These are phyloP conservation scores for Synanthedon tipuliformis DNA, from an alignment of 2,888 invertebrate genomes.

Conservation along the genomic window DNA sequence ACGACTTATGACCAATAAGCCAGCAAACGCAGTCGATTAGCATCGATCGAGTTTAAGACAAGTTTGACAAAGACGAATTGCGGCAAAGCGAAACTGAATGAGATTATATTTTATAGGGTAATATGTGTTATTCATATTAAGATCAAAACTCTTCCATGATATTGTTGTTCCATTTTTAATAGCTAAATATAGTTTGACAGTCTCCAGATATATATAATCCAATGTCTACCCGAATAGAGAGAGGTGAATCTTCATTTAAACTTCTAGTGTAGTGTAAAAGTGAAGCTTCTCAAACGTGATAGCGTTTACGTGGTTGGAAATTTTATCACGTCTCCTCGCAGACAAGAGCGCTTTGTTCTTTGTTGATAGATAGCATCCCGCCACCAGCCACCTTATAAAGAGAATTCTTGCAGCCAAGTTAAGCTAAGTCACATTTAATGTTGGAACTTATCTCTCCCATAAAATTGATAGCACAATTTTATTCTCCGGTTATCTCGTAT, in stretches of 20 bases:
- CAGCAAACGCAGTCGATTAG: slow-evolving; percentile 3
- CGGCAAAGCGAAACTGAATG: background rate
- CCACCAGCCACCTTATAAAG: slow-evolving; percentile 22
- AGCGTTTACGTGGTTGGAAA: slow-evolving; percentile 38
- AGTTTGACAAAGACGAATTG: slow-evolving; percentile 6
- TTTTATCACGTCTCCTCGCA: slow-evolving; percentile 29
- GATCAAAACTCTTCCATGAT: too few relatives aligned
- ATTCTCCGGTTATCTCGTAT: slow-evolving; percentile 7
- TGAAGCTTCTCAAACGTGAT: slow-evolving; percentile 14
- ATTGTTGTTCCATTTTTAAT: too few relatives aligned
- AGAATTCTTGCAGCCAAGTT: slow-evolving; percentile 13
- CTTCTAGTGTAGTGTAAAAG: background rate
- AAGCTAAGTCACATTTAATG: slow-evolving; percentile 1
- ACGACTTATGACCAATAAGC: background rate
- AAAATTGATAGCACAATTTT: slow-evolving; percentile 14
- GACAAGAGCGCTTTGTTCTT: slow-evolving; percentile 32
- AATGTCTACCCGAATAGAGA: too few relatives aligned
- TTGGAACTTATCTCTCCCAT: slow-evolving; percentile 7
- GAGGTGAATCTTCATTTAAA: background rate
- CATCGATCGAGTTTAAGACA: slow-evolving; percentile 2
- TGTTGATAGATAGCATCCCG: slow-evolving; percentile 32
- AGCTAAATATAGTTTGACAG: too few relatives aligned
- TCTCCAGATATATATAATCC: too few relatives aligned
- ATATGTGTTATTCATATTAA: background rate
- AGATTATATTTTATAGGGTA: background rate